Base-by-base conservation (phyloP, 2,797 vertebrate species). In the Falco concolor region DNA sequence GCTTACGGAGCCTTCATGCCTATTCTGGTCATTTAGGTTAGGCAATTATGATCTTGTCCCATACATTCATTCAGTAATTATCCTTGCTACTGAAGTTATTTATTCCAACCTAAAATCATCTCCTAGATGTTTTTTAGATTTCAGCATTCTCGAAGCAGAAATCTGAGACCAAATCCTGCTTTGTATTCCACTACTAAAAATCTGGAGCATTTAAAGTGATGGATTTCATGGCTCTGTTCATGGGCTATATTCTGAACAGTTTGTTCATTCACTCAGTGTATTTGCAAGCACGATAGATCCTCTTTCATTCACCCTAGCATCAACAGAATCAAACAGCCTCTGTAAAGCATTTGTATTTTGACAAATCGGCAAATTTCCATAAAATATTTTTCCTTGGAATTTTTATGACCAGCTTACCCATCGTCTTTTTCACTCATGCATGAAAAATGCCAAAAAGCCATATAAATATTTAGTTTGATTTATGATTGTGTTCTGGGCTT, bases 381-480 rank as follows among this genome's bases (percentile, higher is more conserved):
- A 70, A 79, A 82, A 61, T 59, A 78, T 61, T 91, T 97, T 94
- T 56, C 67, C 40, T 69, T 90, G 95, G 90, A 97, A 96, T 95
- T 96, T 97, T 97, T 97, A 96, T 92, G 70, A 89, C 52, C 32
- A 69, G 9, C 22, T 93, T 86, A 95, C 70, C 76, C 88, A 78
- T 90, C 59, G 5, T 87, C 83, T 90, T 95, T 86, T 87, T 95
- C 86, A 92, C 59, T 95, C 92, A 84, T 0, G 36, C 86, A 74
- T 87, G 84, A 93, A 93, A 95, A 96, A 96, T 89, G 90, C 64
- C 90, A 94, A 92, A 96, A 96, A 96, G 67, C 70, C 87, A 93
- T 70, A 93, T 93, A 93, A 96, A 96, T 94, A 96, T 95, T 93
- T 93, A 60, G 52, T 59, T 73, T 90, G 94, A 96, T 96, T 97